Conservation (phyloP, 92 coral and sea anemone genomes). For the Parazoanthus swiftii region DNA sequence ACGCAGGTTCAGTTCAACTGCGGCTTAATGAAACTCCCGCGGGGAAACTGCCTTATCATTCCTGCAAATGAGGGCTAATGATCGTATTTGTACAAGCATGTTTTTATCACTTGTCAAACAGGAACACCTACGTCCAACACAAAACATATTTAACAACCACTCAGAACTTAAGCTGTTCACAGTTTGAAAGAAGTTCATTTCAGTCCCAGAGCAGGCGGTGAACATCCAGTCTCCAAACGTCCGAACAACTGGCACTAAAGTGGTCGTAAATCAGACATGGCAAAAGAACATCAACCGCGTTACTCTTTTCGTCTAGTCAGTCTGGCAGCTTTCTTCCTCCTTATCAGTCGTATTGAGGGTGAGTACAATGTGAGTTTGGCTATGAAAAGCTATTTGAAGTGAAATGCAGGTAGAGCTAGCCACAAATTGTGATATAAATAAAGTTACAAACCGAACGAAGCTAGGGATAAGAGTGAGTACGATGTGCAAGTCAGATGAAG, state of each 20-base stretch:
- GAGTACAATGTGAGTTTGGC: not conserved
- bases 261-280: not conserved
- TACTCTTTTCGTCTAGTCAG: not conserved
- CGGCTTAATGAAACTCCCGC: not conserved
- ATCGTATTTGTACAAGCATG: not conserved
- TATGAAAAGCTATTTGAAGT: not conserved
- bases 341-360: not conserved
- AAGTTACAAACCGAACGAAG: not conserved
- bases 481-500: not conserved
- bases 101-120: slow-evolving; percentile 1
- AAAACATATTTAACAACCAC: not conserved
- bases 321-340: not conserved
- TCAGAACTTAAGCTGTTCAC: not conserved
- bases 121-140: slow-evolving; percentile 1
- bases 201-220: not conserved
- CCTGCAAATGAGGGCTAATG: not conserved
- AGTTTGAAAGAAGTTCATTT: not conserved
- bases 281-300: not conserved
- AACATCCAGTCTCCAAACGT: not conserved
- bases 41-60: not conserved
- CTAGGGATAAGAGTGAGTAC: not conserved
- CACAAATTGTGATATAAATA: not conserved
- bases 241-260: not conserved
- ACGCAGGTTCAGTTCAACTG: not conserved
- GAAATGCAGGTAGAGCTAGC: slow-evolving; percentile 1